Evolutionary conservation across 2,113 vertebrate genomes (phyloP), one percentile per base, ranked within the genome.

Genomic region (Elanus axillaris): DNA sequence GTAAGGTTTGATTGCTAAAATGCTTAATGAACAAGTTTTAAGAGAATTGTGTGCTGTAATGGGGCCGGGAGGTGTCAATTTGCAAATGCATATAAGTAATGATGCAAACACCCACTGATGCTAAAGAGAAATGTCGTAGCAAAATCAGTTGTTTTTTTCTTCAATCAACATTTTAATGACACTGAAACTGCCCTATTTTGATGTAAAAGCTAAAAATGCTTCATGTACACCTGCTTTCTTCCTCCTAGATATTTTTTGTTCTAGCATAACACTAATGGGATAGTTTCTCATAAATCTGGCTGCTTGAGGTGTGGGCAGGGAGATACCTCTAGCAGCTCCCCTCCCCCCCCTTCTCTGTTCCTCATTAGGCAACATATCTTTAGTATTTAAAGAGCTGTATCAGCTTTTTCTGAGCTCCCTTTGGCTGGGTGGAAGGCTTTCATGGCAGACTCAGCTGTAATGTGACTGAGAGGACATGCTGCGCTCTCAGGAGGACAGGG

Each of bases 211-310:
- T 67, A 23, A 78, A 89, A 84, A 32, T 11, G 5, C 4, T 75
- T n/a, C 8, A 13, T 17, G 7, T 43, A 20, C 26, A 52, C 7
- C 32, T 38, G 16, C 4, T 66, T 69, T 74, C 19, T 58, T 86
- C 16, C n/a, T 87, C 16, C 42, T 23, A 16, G 58, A 52, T 2
- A 0, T 8, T 72, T 32, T 79, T 42, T 62, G 10, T 58, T 31
- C 31, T 36, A 48, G 15, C 23, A 9, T 5, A 50, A 12, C 32
- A 34, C 0, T 0, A 66, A n/a, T 27, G 38, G 12, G 2, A 38
- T 50, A 23, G 9, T 42, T 87, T 79, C 16, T 53, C 16, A n/a
- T 42, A 14, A 11, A 82, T 55, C 34, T 86, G 43, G 8, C 56
- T 89, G n/a, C 69, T n/a, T 21, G 19, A 71, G 40, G 11, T 45